Evolutionary conservation across 2,113 vertebrate species (phyloP), one percentile per base, ranked within the genome.

Genomic region (Neolamprologus longior): DNA sequence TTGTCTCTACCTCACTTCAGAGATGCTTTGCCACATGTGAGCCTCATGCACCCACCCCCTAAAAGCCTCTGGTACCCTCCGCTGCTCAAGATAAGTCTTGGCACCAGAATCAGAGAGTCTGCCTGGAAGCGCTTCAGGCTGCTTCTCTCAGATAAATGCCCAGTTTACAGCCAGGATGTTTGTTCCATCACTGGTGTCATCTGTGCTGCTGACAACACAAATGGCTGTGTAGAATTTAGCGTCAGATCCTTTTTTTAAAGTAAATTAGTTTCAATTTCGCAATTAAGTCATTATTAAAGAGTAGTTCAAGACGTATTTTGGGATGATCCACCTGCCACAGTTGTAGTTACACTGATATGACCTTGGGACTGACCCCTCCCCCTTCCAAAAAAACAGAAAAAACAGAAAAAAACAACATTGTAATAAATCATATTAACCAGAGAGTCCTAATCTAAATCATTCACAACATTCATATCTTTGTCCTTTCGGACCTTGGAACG

Each of bases 401-500:
- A 45, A 0, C 5, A 11, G 0, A 19, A 28, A 89, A 76, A 61
- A 21, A 8, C 33, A 78, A n/a, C 73, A 78, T 82, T 42, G 13
- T 57, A 85, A 91, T 90, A 89, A 93, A 93, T 93, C 84, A 86
- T 88, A 81, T 89, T 91, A 91, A 90, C 76, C 9, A 82, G 63
- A 82, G 61, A 55, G 47, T 68, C 15, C 71, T 89, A 82, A 91
- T 93, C 91, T 90, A n/a, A 89, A 90, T 88, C 84, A 66, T 83
- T 90, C 84, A 54, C 61, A 83, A 58, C 79, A 47, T 71, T 87
- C 83, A 54, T 91, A 87, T 93, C 88, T 82, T 84, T 47, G 85
- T 94, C 92, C 91, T 92, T 86, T 89, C 80, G 78, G 92, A 84
- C 93, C 91, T 91, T 93, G 89, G 82, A 76, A 92, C 84, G 86